These are phyloP conservation scores for Brenthis hecate DNA, from an alignment of 2,888 invertebrate genomes.

Conservation along the genomic window DNA sequence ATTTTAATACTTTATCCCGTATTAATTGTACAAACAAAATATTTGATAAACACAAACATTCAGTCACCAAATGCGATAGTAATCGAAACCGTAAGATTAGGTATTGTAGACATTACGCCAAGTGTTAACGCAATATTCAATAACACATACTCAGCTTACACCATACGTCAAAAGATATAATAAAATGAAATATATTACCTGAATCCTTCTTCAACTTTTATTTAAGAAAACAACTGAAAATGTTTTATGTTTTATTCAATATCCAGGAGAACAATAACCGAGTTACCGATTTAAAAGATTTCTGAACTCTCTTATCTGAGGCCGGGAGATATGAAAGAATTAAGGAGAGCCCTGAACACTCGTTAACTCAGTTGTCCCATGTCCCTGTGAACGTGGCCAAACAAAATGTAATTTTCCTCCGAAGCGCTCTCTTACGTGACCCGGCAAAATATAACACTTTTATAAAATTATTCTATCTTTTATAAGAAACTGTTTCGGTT, in stretches of 20 bases:
- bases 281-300: slow-evolving; percentile 45
- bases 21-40: no score
- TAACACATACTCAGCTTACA: no score
- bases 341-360: slow-evolving; percentile 73
- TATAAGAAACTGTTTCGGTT: slow-evolving; percentile 67
- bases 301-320: slow-evolving; percentile 44
- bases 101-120: no score
- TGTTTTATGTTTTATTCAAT: slow-evolving; percentile 39
- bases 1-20: no score
- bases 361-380: slow-evolving; percentile 78
- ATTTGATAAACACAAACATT: no score
- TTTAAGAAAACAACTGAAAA: slow-evolving; percentile 24
- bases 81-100: no score
- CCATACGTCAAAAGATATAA: not conserved
- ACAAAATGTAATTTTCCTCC: slow-evolving; percentile 80
- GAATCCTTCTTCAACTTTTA: slow-evolving; percentile 15
- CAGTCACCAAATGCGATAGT: no score
- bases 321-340: slow-evolving; percentile 71
- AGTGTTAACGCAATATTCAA: no score
- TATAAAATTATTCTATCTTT: slow-evolving; percentile 79
- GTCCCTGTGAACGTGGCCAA: slow-evolving; percentile 74
- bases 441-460: slow-evolving; percentile 78
- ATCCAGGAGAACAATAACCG: slow-evolving; percentile 42
- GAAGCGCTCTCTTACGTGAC: slow-evolving; percentile 79
- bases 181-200: slow-evolving; percentile 1